phyloP scores from a whole-genome alignment of 2,888 invertebrate genomes.

The Mythimna pallens region DNA sequence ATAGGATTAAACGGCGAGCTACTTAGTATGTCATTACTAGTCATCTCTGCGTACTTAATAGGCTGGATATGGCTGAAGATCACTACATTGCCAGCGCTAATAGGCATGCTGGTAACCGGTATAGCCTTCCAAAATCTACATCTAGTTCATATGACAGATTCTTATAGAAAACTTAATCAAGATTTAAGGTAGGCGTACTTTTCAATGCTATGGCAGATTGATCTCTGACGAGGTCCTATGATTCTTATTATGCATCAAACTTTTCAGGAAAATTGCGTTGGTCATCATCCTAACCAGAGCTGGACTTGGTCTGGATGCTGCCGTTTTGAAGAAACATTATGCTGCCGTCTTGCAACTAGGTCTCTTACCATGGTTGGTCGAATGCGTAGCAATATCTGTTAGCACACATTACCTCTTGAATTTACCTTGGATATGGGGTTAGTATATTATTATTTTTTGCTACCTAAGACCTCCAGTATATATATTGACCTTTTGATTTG shows the following conservation, averaged over 20 bases:
- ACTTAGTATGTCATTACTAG: conserved; percentile 92
- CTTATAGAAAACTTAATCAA: conserved; percentile 91
- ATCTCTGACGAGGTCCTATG: neutral
- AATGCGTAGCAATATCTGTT: conserved; percentile 92
- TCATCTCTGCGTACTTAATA: conserved; percentile 93
- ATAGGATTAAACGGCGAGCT: conserved; percentile 92
- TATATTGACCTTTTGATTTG: neutral
- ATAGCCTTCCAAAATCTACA: conserved; percentile 92
- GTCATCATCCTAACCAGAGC: conserved; percentile 96
- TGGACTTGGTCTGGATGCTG: conserved; percentile 95
- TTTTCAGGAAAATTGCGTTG: conserved; percentile 94
- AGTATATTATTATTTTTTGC: conserved; percentile 37
- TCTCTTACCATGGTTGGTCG: conserved; percentile 94
- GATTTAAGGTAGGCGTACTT: conserved; percentile 89
- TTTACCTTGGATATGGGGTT: conserved; percentile 95
- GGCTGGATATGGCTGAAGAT: conserved; percentile 93
- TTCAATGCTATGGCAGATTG: neutral
- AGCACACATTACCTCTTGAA: conserved; percentile 92
- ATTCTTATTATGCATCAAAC: neutral
- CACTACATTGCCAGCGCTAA: conserved; percentile 93
- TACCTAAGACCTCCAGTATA: neutral
- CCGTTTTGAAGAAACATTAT: conserved; percentile 93
- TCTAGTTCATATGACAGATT: conserved; percentile 91
- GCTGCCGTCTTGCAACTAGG: conserved; percentile 94
- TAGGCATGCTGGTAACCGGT: conserved; percentile 94